These are phyloP conservation scores for Podilymbus podiceps DNA, from an alignment of 2,113 vertebrate genomes.

Conservation along the genomic window DNA sequence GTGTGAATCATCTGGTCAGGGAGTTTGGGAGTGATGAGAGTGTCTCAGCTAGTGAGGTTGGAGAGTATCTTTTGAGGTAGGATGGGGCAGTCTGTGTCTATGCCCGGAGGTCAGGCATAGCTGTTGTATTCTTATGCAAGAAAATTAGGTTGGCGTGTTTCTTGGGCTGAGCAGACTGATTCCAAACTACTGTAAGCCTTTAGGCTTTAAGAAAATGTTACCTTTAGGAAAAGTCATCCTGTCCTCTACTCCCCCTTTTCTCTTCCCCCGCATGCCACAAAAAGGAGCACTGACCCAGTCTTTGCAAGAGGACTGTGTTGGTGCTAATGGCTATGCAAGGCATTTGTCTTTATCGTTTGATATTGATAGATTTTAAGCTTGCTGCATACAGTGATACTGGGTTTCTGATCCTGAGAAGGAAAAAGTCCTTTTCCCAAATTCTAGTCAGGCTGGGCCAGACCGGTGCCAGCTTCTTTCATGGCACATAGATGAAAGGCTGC, in stretches of 20 bases:
- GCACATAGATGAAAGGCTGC: background rate
- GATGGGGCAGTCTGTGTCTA: background rate
- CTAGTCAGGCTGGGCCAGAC: background rate
- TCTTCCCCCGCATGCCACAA: too few relatives aligned
- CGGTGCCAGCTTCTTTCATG: background rate
- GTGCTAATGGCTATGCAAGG: background rate
- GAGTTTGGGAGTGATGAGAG: background rate
- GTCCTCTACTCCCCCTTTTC: background rate
- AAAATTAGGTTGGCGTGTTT: background rate
- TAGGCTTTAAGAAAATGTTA: background rate
- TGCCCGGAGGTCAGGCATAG: background rate
- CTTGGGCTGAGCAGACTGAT: background rate
- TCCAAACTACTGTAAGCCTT: background rate
- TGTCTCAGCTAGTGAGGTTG: background rate
- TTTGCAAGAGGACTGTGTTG: background rate
- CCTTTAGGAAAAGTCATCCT: background rate
- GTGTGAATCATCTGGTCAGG: background rate
- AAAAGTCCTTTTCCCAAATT: background rate
- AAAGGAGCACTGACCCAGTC: background rate
- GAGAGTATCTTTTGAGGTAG: too few relatives aligned
- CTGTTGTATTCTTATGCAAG: background rate
- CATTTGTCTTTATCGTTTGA: background rate
- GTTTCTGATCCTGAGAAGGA: background rate
- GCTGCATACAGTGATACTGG: background rate
- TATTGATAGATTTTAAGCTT: background rate